Conservation (phyloP, 1,140 invertebrate genomes). For the Asobara japonica region DNA sequence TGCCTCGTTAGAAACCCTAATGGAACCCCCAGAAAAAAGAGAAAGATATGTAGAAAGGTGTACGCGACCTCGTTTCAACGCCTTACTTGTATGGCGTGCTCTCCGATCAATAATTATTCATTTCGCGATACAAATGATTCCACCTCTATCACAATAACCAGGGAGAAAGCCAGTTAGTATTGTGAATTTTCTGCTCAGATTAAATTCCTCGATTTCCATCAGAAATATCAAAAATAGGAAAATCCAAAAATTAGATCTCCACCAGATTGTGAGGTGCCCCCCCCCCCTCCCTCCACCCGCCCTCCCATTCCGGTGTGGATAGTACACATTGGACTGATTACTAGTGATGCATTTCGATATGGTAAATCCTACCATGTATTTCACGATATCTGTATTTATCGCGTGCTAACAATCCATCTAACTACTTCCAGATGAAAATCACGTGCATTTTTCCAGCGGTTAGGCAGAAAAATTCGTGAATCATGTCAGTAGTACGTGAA, state of each 20-base stretch:
- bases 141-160: conserved; percentile 26
- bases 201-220: neutral
- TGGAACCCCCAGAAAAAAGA: conserved; percentile 3
- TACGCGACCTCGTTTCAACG: conserved; percentile 28
- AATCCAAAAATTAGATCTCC: neutral
- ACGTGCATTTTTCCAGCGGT: neutral
- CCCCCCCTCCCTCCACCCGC: no score
- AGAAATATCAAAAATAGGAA: neutral
- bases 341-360: no score
- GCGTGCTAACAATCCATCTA: neutral
- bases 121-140: conserved; percentile 28
- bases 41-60: conserved; percentile 24
- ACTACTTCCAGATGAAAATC: conserved; percentile 17
- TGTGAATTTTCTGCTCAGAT: neutral
- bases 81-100: conserved; percentile 15
- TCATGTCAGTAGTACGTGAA: conserved; percentile 32
- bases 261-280: no score
- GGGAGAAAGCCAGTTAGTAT: conserved; percentile 29
- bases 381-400: no score
- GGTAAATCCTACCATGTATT: neutral
- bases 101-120: conserved; percentile 32
- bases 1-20: neutral
- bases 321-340: no score
- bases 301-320: no score
- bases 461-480: conserved; percentile 19